phyloP scores from a whole-genome alignment of 2,888 invertebrate genomes.

The Pomacea canaliculata region DNA sequence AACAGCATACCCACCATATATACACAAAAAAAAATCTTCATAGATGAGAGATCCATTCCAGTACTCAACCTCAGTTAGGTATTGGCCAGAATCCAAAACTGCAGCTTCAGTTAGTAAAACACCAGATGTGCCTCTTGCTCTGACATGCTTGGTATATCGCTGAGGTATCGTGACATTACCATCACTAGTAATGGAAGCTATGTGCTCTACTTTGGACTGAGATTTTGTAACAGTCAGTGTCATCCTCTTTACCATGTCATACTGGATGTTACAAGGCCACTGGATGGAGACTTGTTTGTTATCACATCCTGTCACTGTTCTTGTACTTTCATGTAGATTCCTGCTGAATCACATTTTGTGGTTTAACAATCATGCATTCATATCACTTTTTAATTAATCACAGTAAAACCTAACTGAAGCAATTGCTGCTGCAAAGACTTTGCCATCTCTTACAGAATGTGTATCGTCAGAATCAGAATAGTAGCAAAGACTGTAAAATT shows the following conservation, averaged over 20 bases:
- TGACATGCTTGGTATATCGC: constrained; percentile 4
- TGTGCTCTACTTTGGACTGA: neutral
- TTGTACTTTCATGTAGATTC: too few species aligned
- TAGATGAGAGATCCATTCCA: constrained; percentile 5
- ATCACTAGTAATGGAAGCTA: neutral
- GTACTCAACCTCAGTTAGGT: neutral
- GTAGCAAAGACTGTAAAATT: too few species aligned
- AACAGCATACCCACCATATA: neutral
- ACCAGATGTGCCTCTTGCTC: constrained; percentile 7
- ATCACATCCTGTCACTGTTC: neutral
- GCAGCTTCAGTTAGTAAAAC: neutral
- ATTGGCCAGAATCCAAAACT: constrained; percentile 1
- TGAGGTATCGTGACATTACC: neutral
- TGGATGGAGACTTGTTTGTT: neutral
- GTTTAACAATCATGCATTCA: too few species aligned
- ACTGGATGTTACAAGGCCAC: constrained; percentile 14
- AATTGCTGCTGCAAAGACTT: too few species aligned
- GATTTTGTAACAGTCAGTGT: neutral
- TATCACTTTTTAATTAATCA: too few species aligned
- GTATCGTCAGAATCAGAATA: too few species aligned
- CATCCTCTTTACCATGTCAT: constrained; percentile 10
- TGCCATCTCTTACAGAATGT: too few species aligned
- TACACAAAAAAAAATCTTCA: neutral
- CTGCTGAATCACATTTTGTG: too few species aligned
- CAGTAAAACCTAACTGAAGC: too few species aligned